Conservation (phyloP, 2,797 vertebrate species). For the Gymnothorax javanicus region DNA sequence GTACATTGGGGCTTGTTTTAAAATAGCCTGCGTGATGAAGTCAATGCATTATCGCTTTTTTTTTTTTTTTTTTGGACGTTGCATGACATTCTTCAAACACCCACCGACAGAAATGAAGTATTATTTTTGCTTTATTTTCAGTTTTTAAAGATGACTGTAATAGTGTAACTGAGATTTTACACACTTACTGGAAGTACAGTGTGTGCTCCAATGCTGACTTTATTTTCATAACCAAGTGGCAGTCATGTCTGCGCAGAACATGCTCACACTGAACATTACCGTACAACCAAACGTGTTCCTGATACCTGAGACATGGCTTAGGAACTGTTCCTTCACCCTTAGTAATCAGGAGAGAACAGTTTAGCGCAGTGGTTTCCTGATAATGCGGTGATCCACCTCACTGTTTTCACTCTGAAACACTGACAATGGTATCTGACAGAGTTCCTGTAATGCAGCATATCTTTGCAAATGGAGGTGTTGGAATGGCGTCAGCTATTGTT, state of each 20-base stretch:
- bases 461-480: not conserved
- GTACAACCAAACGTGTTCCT: not conserved
- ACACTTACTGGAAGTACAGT: not conserved
- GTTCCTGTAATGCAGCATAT: not conserved
- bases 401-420: not conserved
- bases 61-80: too few species aligned
- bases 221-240: constrained; percentile 3
- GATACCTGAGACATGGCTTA: not conserved
- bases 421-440: not conserved
- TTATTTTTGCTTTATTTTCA: not conserved
- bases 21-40: not conserved
- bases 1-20: not conserved
- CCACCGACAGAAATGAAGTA: not conserved
- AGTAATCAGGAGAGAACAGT: too few species aligned
- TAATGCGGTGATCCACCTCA: constrained; percentile 25
- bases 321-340: not conserved
- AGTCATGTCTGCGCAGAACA: not conserved
- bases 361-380: constrained; percentile 42
- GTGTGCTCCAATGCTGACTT: not conserved
- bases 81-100: too few species aligned
- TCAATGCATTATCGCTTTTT: not conserved
- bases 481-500: not conserved
- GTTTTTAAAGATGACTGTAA: not conserved
- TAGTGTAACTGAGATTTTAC: not conserved
- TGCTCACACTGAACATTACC: not conserved